These are phyloP conservation scores for Piscicola geometra DNA, from an alignment of 2,888 invertebrate species.

Conservation along the genomic window DNA sequence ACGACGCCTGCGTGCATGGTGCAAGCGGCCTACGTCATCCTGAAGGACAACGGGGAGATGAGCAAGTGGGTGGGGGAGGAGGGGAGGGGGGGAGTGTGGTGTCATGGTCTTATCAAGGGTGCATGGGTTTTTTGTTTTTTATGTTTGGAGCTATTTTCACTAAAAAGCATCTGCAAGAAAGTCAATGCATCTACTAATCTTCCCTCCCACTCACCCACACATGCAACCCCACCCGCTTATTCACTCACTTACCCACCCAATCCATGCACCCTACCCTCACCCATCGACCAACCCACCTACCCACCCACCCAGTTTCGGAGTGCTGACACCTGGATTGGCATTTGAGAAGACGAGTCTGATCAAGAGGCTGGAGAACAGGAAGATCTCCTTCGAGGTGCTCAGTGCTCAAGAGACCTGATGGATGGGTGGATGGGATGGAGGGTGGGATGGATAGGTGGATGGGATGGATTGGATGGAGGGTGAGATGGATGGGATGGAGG, in stretches of 20 bases:
- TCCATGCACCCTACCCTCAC: background rate
- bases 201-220: too few relatives aligned
- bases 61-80: constrained; percentile 61
- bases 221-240: too few relatives aligned
- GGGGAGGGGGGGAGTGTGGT: too few relatives aligned
- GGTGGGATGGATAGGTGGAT: too few relatives aligned
- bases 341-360: constrained; percentile 76
- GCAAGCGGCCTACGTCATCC: constrained; percentile 68
- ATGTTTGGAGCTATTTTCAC: too few relatives aligned
- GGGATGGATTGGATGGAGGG: too few relatives aligned
- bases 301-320: constrained; percentile 69
- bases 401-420: background rate
- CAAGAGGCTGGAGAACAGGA: constrained; percentile 68
- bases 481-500: too few relatives aligned
- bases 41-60: constrained; percentile 72
- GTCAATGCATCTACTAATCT: too few relatives aligned
- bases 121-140: too few relatives aligned
- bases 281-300: background rate
- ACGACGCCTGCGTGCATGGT: constrained; percentile 72
- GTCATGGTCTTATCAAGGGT: too few relatives aligned
- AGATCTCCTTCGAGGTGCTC: constrained; percentile 53
- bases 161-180: too few relatives aligned
- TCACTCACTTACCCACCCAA: background rate
- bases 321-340: constrained; percentile 77
- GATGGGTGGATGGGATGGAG: too few relatives aligned